Evolutionary conservation across 2,113 vertebrate genomes (phyloP).

Genomic region (Silurus asotus): DNA sequence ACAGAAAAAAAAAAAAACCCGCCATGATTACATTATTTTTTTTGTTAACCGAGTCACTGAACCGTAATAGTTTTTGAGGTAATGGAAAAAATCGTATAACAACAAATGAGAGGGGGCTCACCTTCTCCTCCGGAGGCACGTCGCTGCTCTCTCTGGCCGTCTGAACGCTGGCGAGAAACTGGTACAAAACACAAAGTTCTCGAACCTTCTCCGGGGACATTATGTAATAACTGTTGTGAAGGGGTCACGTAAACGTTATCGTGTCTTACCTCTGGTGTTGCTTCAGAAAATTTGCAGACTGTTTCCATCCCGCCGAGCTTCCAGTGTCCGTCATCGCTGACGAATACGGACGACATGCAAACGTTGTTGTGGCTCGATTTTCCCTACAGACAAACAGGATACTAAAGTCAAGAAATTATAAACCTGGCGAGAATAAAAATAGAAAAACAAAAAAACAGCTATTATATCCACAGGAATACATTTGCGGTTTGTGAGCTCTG

Average conservation of each 20-base stretch:
- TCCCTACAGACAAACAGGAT: slow-evolving; percentile 72
- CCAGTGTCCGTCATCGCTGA: slow-evolving; percentile 96
- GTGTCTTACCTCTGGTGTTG: slow-evolving; percentile 69
- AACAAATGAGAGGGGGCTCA: slow-evolving; percentile 54
- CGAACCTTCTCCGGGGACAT: not conserved
- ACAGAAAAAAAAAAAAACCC: slow-evolving; percentile 33
- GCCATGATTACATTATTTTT: not conserved
- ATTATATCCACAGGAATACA: too few relatives aligned
- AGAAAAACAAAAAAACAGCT: not conserved
- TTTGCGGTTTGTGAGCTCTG: too few relatives aligned
- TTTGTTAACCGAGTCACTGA: slow-evolving; percentile 23
- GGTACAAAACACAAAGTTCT: slow-evolving; percentile 37
- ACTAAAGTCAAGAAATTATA: too few relatives aligned
- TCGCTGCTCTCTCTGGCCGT: slow-evolving; percentile 78
- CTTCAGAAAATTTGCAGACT: slow-evolving; percentile 87
- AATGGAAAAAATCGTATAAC: slow-evolving; percentile 11
- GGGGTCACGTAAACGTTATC: not conserved
- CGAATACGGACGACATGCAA: slow-evolving; percentile 88
- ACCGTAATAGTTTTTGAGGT: not conserved
- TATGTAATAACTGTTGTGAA: too few relatives aligned
- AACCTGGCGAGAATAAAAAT: not conserved
- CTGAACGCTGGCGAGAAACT: slow-evolving; percentile 85
- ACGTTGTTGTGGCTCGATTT: slow-evolving; percentile 95
- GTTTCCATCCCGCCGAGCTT: slow-evolving; percentile 97
- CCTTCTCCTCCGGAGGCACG: slow-evolving; percentile 88